A percentile compares a stretch with the other conserved stretches of the same genome.
Conservation (phyloP, 2,888 invertebrate species). For the Nineta flava region DNA sequence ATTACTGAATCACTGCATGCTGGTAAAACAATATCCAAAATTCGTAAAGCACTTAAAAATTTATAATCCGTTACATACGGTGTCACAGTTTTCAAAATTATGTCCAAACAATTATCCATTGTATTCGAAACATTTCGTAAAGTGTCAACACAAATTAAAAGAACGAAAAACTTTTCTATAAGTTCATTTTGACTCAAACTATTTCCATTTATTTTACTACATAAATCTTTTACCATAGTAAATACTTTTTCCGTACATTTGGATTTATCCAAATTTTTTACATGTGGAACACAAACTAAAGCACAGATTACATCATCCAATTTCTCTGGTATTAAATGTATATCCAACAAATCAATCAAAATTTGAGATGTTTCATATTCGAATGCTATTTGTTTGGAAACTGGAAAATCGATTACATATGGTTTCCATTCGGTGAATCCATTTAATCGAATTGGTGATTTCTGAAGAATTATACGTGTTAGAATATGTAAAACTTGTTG, state of each 20-base stretch:
- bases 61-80: slow-evolving; percentile 31
- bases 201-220: slow-evolving; percentile 4
- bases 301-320: slow-evolving; percentile 31
- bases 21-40: slow-evolving; percentile 36
- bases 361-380: slow-evolving; percentile 28
- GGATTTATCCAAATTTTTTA: slow-evolving; percentile 30
- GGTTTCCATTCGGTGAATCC: slow-evolving; percentile 48
- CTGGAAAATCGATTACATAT: slow-evolving; percentile 45
- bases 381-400: slow-evolving; percentile 21
- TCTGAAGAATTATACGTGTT: slow-evolving; percentile 46
- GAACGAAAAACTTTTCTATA: slow-evolving; percentile 28
- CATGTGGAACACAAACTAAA: slow-evolving; percentile 38
- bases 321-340: slow-evolving; percentile 26
- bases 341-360: slow-evolving; percentile 23
- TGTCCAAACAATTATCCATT: slow-evolving; percentile 30
- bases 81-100: slow-evolving; percentile 29
- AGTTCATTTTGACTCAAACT: slow-evolving; percentile 12
- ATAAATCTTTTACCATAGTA: slow-evolving; percentile 14
- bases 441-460: slow-evolving; percentile 43
- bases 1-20: slow-evolving; percentile 30
- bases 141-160: slow-evolving; percentile 41
- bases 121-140: slow-evolving; percentile 32
- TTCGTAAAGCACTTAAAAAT: slow-evolving; percentile 32
- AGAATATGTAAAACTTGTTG: slow-evolving; percentile 39
- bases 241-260: slow-evolving; percentile 26